These are phyloP conservation scores for Eurytoma adleriae DNA, from an alignment of 2,888 invertebrate genomes.

Conservation along the genomic window DNA sequence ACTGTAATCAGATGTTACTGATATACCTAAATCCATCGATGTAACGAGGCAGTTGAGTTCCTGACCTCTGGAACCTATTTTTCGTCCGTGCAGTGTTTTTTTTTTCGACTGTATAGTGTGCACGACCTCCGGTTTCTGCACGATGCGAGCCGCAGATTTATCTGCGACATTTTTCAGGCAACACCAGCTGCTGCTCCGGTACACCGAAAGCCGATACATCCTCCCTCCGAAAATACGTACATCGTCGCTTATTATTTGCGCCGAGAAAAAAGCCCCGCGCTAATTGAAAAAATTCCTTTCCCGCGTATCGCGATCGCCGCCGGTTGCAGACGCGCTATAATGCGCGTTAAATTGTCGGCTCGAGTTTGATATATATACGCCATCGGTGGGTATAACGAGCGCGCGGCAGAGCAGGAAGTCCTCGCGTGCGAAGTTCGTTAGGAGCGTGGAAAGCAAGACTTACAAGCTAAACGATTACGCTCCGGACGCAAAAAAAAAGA, in stretches of 20 bases:
- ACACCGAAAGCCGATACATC: conserved; percentile 19
- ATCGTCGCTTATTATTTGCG: conserved; percentile 30
- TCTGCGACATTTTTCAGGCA: conserved; percentile 10
- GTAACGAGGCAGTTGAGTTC: too few species aligned
- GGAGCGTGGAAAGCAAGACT: neutral
- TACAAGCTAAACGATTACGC: too few species aligned
- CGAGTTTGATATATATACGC: neutral
- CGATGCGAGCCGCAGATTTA: neutral
- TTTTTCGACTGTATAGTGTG: neutral
- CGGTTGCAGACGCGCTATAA: neutral
- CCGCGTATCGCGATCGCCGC: conserved; percentile 20
- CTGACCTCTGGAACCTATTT: too few species aligned
- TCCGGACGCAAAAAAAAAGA: too few species aligned
- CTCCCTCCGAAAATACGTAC: conserved; percentile 3
- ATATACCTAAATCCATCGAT: too few species aligned
- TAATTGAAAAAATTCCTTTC: conserved; percentile 25
- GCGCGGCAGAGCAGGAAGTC: neutral
- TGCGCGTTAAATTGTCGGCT: neutral
- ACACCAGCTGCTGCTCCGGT: neutral
- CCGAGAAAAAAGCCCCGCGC: neutral
- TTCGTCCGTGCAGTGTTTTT: too few species aligned
- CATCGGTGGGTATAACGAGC: neutral
- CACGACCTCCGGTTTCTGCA: too few species aligned
- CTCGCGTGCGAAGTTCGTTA: conserved; percentile 54
- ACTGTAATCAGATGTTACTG: too few species aligned